Evolutionary conservation across 2,113 vertebrate species (phyloP), one percentile per base, ranked within the genome.

Genomic region (Hippocampus abdominalis): DNA sequence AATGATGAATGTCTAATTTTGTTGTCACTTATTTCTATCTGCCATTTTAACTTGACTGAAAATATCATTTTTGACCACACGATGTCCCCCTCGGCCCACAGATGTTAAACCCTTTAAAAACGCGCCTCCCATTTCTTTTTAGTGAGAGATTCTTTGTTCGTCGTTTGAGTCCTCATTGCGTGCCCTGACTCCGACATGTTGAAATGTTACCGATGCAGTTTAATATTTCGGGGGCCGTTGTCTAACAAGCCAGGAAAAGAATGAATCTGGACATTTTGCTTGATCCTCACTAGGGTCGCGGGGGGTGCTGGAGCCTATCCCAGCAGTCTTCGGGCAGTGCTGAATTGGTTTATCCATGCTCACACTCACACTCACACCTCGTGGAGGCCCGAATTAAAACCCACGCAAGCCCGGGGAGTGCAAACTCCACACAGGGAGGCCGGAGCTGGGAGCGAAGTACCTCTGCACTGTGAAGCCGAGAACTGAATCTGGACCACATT

Each of bases 71-170:
- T 66, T 48, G 0, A 25, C 77, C 84, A 80, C 56, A 65, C 70
- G 86, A 76, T 81, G 84, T 86, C 84, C 25, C 72, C 66, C n/a
- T 75, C 16, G 46, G 59, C 56, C 66, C 64, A 56, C 27, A 56
- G 21, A 25, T 42, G 39, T 42, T 0, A 27, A 49, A 11, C 0
- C 3, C 0, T 60, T 56, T 1, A 27, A 1, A 1, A 27, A 74
- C 8, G 77, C 82, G 70, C 86, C 87, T 87, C 86, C 84, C 21
- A 70, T 44, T 66, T 69, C 4, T 21, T 13, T 36, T 4, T 15
- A 4, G 9, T 27, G 15, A 54, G 9, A 70, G 16, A 72, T 69
- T 79, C 83, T 85, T 87, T 89, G 84, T 90, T 85, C 73, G 73
- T 36, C 27, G 8, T 36, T 16, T 27, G 9, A 70, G 9, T 13